Evolutionary conservation across 2,113 vertebrate species (phyloP), one percentile per base, ranked within the genome.

Genomic region (Corvus moneduloides): DNA sequence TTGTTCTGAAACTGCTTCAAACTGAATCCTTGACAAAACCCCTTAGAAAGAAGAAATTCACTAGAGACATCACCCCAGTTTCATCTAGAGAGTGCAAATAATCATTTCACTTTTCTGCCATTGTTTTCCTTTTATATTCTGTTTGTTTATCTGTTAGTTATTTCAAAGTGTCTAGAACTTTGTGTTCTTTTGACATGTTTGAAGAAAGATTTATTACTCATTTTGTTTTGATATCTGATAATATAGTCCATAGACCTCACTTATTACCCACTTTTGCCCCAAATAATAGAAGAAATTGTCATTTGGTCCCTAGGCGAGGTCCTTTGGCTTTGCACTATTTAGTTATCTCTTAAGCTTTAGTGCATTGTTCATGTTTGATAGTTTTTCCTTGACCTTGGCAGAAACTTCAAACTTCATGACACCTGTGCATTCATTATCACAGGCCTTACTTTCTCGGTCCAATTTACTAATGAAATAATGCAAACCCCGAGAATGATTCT

Each of bases 1-100:
- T 86, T 68, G n/a, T 72, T 82, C 44, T 71, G 62, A 67, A 91
- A 35, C 39, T 33, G 4, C 62, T 79, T 87, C 66, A 75, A 67
- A 59, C 11, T 1, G 7, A 75, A 72, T 32, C 9, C 5, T 30
- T 63, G 15, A 68, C 26, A 75, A 63, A 82, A 78, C 33, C 30
- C 24, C 33, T 33, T 72, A 48, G 62, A 58, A 87, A 71, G 64
- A 51, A 68, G 33, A 61, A 52, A n/a, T 63, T 33, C 33, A 9
- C 0, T 0, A 51, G 35, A 27, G 39, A 67, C 4, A 61, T 55
- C 27, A 52, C 11, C 21, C 22, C 35, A 48, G 27, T 79, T 85
- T 76, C 27, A 52, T 61, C n/a, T 23, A 41, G 33, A 55, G 37
- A 75, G 59, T 35, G 20, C 23, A 63, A 82, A 84, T 19, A 85